These are phyloP conservation scores for Steinernema khuongi DNA, from an alignment of 1,140 invertebrate species.

Conservation along the genomic window DNA sequence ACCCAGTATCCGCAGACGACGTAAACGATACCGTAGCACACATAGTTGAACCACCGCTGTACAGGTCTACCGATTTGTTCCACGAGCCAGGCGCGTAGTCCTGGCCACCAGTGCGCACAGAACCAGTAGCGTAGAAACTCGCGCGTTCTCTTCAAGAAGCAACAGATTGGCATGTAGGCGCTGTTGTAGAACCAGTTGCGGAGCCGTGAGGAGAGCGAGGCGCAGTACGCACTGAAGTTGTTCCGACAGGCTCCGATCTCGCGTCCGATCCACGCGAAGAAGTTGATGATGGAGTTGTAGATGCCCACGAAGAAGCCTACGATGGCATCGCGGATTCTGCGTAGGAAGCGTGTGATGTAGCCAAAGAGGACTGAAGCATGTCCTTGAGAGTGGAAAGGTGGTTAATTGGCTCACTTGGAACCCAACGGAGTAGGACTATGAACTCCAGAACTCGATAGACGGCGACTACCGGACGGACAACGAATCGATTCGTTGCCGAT, in stretches of 20 bases:
- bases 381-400: neutral
- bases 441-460: conserved; percentile 17
- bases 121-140: conserved; percentile 35
- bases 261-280: conserved; percentile 6
- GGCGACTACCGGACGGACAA: conserved; percentile 18
- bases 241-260: neutral
- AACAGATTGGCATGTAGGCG: neutral
- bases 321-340: neutral
- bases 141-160: conserved; percentile 1
- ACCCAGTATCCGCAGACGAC: conserved; percentile 52
- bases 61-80: conserved; percentile 24
- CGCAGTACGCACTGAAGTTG: neutral
- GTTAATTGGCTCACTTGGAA: conserved; percentile 19
- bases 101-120: conserved; percentile 40
- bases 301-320: conserved; percentile 7
- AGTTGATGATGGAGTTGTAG: conserved; percentile 20
- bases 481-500: neutral
- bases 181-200: neutral
- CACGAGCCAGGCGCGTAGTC: conserved; percentile 26
- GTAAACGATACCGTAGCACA: conserved; percentile 46
- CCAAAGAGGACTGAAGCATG: conserved; percentile 15
- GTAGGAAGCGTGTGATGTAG: conserved; percentile 16
- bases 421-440: conserved; percentile 26
- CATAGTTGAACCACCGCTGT: conserved; percentile 27
- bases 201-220: neutral